Evolutionary conservation across 2,113 vertebrate species (phyloP), one percentile per base, ranked within the genome.

Genomic region (Melanerpes formicivorus): DNA sequence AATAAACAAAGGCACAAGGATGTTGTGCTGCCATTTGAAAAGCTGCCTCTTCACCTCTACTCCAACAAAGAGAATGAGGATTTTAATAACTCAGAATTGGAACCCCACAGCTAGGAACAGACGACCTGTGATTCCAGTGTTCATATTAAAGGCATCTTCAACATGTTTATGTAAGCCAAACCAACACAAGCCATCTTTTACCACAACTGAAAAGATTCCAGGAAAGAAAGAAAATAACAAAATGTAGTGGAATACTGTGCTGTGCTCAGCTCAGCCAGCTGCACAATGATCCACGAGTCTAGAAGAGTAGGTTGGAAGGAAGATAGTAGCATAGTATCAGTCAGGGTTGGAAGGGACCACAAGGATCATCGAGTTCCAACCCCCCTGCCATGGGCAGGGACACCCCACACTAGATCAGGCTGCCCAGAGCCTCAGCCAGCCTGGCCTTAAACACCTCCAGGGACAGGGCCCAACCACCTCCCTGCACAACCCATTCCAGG

Each of bases 281-380:
- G 72, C 1, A 64, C 14, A 26, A 5, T 1, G 13, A 21, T 46
- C 26, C 26, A 65, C 0, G 0, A 56, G 40, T 5, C 52, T 73
- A 25, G 89, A 76, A 88, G 3, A 80, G 22, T 0, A 73, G 40
- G 16, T 16, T 52, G 9, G 27, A 80, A 88, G 4, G 7, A 75
- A 76, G 14, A 21, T 63, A 34, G 34, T 34, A 34, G 6, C 34
- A 34, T 34, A 34, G 34, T 34, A 34, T 34, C 34, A 34, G 34
- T 34, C 34, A 34, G 34, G 34, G 34, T 34, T 34, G 34, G 34
- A 34, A 34, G 34, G 34, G 34, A 34, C 34, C 34, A 34, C 34
- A 34, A 34, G 34, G 34, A 34, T 34, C 34, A 34, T 6, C 34
- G 6, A 34, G 34, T 7, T 34, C 34, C 34, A 34, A 34, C 34